Base-by-base conservation (phyloP, 2,888 invertebrate genomes). In the Cybosia mesomella region DNA sequence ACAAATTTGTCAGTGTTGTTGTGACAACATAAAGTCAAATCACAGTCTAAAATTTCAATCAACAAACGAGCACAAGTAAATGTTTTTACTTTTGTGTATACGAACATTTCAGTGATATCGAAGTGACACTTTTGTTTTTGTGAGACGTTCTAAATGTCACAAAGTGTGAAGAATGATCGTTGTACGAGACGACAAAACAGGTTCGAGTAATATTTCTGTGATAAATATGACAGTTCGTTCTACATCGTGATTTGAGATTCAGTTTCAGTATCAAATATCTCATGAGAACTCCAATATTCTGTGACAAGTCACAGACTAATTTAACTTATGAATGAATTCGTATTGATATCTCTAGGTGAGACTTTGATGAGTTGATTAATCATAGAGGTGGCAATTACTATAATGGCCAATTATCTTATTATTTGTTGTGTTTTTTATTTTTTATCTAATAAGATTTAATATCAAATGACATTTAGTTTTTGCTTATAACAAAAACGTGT, bases 141-240 rank as follows among this genome's bases (percentile, higher is more conserved):
- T 75, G 74, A 81, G 72, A 79, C 77, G 72, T 80, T 79, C 76
- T 74, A 74, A 79, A 80, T 82, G 83, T 85, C 86, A 83, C 72
- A 77, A 71, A 73, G 67, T 74, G 77, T 87, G 83, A 86, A 81
- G 82, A 84, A 86, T 84, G 83, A 79, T 77, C 76, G 53, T 63
- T 62, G 82, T 68, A 86, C 86, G 85, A 86, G 87, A 85, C 85
- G 76, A 79, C 75, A 81, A 73, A 76, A 71, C 72, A 71, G 67
- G 74, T 76, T 76, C 70, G 54, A 72, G 78, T 73, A 73, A 84
- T 83, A 83, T 81, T 77, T 82, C 73, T 76, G 64, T 73, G 71
- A 58, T 65, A 83, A 77, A 81, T 81, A 83, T 82, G 74, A 83
- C 79, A 74, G 63, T 67, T 74, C 64, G 66, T 76, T 83, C 75